A percentile compares a stretch with the other conserved stretches of the same genome.
Evolutionary conservation across 2,797 vertebrate species (phyloP).

Genomic region (Sebastes cheni): DNA sequence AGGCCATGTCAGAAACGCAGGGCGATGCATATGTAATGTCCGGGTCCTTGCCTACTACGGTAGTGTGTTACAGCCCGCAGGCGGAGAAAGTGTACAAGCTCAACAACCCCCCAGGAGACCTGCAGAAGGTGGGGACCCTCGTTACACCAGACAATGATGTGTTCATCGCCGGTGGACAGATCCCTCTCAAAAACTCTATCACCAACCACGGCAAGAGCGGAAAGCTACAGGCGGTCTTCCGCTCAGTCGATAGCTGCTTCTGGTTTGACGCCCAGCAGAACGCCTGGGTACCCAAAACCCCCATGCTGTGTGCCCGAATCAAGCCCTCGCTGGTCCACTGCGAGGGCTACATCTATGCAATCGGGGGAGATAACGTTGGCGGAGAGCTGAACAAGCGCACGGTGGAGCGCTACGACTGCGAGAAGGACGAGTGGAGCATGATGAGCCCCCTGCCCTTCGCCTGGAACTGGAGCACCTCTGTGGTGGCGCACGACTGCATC

Average conservation of each 20-base stretch:
- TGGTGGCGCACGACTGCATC: constrained; percentile 93
- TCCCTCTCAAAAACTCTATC: constrained; percentile 91
- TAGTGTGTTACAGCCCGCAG: constrained; percentile 98
- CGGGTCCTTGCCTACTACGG: constrained; percentile 82
- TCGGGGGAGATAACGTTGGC: constrained; percentile 91
- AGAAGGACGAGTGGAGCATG: constrained; percentile 96
- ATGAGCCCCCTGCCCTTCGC: constrained; percentile 93
- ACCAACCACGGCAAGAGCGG: constrained; percentile 90
- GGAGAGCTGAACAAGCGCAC: constrained; percentile 95
- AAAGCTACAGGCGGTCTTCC: constrained; percentile 91
- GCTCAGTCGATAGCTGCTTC: constrained; percentile 96
- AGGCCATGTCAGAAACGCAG: constrained; percentile 90
- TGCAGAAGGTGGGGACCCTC: constrained; percentile 95
- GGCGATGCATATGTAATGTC: constrained; percentile 69
- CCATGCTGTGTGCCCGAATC: constrained; percentile 93
- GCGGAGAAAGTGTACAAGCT: constrained; percentile 99
- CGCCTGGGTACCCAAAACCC: constrained; percentile 94
- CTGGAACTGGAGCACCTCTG: constrained; percentile 95
- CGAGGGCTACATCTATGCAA: constrained; percentile 96
- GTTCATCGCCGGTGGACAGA: constrained; percentile 96
- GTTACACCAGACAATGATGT: constrained; percentile 98
- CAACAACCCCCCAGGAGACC: constrained; percentile 90
- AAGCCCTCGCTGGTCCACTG: constrained; percentile 95
- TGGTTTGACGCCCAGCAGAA: constrained; percentile 99
- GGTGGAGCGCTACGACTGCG: constrained; percentile 94